Evolutionary conservation across 2,113 vertebrate genomes (phyloP).

Genomic region (Sterna hirundo): DNA sequence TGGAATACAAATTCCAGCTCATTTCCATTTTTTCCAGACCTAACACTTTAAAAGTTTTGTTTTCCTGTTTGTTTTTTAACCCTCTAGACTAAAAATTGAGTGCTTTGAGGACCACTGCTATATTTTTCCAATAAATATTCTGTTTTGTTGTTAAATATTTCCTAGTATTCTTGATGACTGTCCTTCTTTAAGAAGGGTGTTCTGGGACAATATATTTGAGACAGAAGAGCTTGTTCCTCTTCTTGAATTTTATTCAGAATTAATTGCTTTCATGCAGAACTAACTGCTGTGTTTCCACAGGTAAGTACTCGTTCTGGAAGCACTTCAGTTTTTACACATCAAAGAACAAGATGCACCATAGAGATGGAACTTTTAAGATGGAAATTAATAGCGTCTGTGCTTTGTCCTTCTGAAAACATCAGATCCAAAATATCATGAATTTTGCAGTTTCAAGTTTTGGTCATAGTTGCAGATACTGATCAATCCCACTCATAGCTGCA

Average conservation of each 20-base stretch:
- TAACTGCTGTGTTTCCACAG: not conserved
- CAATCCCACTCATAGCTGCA: not conserved
- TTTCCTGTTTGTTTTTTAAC: not conserved
- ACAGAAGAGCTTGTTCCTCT: not conserved
- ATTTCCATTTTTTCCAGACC: conserved; percentile 63
- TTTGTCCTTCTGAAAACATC: not conserved
- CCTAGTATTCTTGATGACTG: not conserved
- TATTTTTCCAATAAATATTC: not conserved
- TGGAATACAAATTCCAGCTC: conserved; percentile 36
- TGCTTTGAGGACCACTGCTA: not conserved
- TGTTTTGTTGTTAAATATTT: not conserved
- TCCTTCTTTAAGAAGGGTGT: not conserved
- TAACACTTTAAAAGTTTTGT: not conserved
- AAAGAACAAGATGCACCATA: not conserved
- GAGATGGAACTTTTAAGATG: not conserved
- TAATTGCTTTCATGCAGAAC: not conserved
- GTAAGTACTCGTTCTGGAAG: not conserved
- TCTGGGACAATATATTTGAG: not conserved
- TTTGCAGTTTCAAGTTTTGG: not conserved
- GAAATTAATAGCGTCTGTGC: not conserved
- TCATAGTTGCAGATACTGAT: not conserved
- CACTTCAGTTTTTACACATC: not conserved
- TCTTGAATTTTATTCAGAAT: not conserved
- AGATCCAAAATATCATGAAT: not conserved
- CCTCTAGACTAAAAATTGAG: not conserved